Evolutionary conservation across 2,888 invertebrate species (phyloP).

Genomic region (Nycteola revayana): DNA sequence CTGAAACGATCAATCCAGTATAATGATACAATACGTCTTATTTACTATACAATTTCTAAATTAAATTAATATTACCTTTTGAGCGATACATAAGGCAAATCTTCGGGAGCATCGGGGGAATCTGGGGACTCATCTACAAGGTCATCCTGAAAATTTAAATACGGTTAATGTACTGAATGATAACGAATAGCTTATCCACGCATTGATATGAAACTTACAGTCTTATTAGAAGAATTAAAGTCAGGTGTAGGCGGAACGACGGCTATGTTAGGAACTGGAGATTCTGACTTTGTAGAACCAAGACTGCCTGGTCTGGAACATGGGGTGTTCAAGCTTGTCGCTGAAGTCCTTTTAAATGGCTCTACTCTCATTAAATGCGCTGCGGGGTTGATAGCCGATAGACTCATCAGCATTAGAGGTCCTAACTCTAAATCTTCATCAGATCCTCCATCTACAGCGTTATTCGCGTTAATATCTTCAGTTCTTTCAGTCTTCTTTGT

Average conservation of each 20-base stretch:
- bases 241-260: slow-evolving; percentile 90
- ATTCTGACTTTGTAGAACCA: slow-evolving; percentile 62
- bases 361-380: slow-evolving; percentile 83
- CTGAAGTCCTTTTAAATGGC: slow-evolving; percentile 71
- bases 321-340: slow-evolving; percentile 44
- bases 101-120: slow-evolving; percentile 86
- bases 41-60: slow-evolving; percentile 7
- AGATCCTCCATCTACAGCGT: slow-evolving; percentile 55
- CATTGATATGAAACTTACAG: slow-evolving; percentile 52
- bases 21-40: slow-evolving; percentile 3
- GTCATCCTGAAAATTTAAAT: slow-evolving; percentile 54
- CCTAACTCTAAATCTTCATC: slow-evolving; percentile 84
- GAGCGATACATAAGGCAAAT: slow-evolving; percentile 87
- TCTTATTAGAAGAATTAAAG: slow-evolving; percentile 66
- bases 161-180: slow-evolving; percentile 4
- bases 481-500: slow-evolving; percentile 65
- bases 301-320: slow-evolving; percentile 76
- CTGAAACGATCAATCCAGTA: slow-evolving; percentile 42
- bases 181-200: slow-evolving; percentile 3
- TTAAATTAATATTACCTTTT: slow-evolving; percentile 69
- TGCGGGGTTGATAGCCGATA: slow-evolving; percentile 84
- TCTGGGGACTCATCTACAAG: slow-evolving; percentile 85
- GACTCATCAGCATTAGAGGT: slow-evolving; percentile 85
- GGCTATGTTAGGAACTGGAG: slow-evolving; percentile 85
- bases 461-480: slow-evolving; percentile 64